Percentiles rank a stretch among this genome's conserved stretches.
Evolutionary conservation across 2,797 vertebrate genomes (phyloP).

Genomic region (Nasua narica): DNA sequence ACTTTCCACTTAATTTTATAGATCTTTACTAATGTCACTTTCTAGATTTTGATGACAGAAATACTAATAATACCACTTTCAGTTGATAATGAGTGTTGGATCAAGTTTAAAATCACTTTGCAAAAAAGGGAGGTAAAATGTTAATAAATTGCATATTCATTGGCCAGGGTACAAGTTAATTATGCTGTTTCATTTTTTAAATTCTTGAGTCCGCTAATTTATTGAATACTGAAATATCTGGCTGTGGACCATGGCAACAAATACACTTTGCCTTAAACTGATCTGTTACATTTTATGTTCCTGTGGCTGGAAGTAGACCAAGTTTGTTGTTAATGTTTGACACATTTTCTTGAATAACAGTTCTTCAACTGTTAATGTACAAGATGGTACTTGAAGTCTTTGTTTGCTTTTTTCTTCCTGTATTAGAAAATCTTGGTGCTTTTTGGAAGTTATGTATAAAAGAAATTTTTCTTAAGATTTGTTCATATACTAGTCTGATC

Average conservation of each 20-base stretch:
- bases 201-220: not conserved
- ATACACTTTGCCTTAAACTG: constrained; percentile 39
- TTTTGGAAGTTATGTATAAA: constrained; percentile 73
- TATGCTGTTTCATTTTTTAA: not conserved
- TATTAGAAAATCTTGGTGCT: constrained; percentile 71
- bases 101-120: constrained; percentile 41
- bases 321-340: constrained; percentile 62
- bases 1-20: not conserved
- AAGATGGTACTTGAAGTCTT: constrained; percentile 56
- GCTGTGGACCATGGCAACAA: not conserved
- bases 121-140: constrained; percentile 31
- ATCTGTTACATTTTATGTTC: constrained; percentile 58
- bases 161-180: constrained; percentile 22
- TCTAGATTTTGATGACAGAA: constrained; percentile 14
- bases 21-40: not conserved
- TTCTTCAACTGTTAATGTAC: constrained; percentile 65
- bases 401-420: constrained; percentile 66
- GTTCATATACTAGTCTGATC: constrained; percentile 63
- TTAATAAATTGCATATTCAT: constrained; percentile 20
- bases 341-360: constrained; percentile 55
- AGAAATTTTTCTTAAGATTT: constrained; percentile 59
- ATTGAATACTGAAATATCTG: not conserved
- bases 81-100: not conserved
- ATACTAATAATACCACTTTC: not conserved
- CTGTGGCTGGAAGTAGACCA: constrained; percentile 15